Conservation (phyloP, 2,888 invertebrate genomes). For the Oxycera nigricornis region DNA sequence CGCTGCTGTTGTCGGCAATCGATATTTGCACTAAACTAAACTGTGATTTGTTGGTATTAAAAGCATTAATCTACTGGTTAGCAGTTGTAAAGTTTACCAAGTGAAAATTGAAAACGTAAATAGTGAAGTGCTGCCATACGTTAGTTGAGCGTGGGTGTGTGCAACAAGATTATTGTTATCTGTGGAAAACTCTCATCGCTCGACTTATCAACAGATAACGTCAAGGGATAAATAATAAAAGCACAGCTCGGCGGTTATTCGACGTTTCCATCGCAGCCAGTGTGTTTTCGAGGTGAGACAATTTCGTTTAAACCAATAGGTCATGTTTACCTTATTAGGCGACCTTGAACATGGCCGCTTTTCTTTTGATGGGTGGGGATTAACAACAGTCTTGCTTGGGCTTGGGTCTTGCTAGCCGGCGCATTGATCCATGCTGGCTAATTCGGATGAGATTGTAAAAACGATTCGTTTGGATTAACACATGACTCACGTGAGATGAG, state of each 20-base stretch:
- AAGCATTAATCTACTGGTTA: too few relatives aligned
- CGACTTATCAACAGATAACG: background rate
- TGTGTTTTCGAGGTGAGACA: conserved; percentile 1
- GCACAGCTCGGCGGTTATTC: background rate
- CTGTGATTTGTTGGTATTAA: too few relatives aligned
- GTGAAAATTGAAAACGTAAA: background rate
- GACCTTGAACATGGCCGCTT: conserved; percentile 6
- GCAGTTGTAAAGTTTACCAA: too few relatives aligned
- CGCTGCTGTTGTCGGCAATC: background rate
- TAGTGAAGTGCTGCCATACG: background rate
- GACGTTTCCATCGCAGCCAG: background rate
- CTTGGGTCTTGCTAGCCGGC: conserved; percentile 8
- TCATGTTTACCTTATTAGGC: conserved; percentile 13
- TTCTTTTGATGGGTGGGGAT: conserved; percentile 1
- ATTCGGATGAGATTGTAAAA: background rate
- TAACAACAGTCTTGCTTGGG: conserved; percentile 20
- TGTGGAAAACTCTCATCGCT: background rate
- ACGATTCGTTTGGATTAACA: background rate
- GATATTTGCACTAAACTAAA: background rate
- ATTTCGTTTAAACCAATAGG: background rate
- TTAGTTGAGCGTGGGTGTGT: background rate
- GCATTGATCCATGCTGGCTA: conserved; percentile 4
- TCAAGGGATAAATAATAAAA: background rate
- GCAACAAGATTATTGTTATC: background rate
- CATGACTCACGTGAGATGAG: conserved; percentile 2